Percentiles rank a stretch among this genome's conserved stretches.
phyloP scores from a whole-genome alignment of 2,888 invertebrate species.

The Lepetodrilus schrolli region DNA sequence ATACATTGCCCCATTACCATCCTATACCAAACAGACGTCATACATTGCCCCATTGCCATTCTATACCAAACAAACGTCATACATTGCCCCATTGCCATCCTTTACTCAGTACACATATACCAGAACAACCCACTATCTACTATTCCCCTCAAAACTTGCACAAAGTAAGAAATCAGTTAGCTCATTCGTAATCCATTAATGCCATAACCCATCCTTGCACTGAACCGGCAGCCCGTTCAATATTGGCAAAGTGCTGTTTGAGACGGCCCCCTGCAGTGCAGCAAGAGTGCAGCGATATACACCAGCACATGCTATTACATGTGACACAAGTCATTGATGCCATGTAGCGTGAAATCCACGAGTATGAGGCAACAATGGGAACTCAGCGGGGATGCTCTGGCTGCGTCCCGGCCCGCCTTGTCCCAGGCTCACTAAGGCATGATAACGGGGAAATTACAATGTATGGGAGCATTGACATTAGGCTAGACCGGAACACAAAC shows the following conservation, averaged over 20 bases:
- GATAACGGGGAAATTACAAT: conserved; percentile 25
- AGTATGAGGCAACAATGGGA: conserved; percentile 22
- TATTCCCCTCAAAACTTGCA: no score
- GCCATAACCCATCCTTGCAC: no score
- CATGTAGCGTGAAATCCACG: conserved; percentile 23
- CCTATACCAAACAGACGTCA: no score
- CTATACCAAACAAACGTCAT: no score
- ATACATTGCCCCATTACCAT: no score
- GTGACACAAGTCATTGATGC: conserved; percentile 22
- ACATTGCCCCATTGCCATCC: no score
- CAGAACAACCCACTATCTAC: no score
- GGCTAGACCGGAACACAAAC: conserved; percentile 9
- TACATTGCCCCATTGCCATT: no score
- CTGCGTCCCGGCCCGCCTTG: conserved; percentile 5
- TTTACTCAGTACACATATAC: no score
- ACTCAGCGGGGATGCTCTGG: background rate
- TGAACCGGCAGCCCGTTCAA: background rate
- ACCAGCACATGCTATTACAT: conserved; percentile 25
- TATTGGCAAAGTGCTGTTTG: background rate
- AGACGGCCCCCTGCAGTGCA: conserved; percentile 15
- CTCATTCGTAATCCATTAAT: no score
- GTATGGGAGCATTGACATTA: conserved; percentile 17
- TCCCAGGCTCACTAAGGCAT: conserved; percentile 1
- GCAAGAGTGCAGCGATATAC: conserved; percentile 6
- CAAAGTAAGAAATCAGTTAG: no score